These are phyloP conservation scores for Aplidium turbinatum DNA, from an alignment of 23 tunicate species.

Conservation along the genomic window DNA sequence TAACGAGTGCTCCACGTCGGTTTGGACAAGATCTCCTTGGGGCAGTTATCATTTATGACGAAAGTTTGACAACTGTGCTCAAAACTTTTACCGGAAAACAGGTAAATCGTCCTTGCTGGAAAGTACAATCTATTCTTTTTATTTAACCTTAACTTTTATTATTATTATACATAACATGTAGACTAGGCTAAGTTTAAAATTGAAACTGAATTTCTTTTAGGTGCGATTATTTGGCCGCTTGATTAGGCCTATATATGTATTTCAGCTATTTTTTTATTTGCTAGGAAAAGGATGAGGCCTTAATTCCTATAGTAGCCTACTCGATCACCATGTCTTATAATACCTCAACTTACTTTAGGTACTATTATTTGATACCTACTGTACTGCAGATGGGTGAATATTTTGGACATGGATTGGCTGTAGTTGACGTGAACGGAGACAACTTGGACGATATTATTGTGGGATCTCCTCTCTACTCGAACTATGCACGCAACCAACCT, in stretches of 20 bases:
- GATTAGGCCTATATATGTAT: too few species aligned
- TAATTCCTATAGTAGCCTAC: not conserved
- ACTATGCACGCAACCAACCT: conserved; percentile 24
- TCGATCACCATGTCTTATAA: not conserved
- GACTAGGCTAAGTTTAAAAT: too few species aligned
- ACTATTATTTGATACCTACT: not conserved
- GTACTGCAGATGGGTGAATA: conserved; percentile 75
- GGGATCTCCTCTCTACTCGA: conserved; percentile 76
- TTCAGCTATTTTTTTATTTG: too few species aligned
- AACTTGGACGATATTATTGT: conserved; percentile 74
- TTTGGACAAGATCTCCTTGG: conserved; percentile 72
- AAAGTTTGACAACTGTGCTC: conserved; percentile 20
- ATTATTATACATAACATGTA: too few species aligned
- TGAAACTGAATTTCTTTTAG: too few species aligned
- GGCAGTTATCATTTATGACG: conserved; percentile 62
- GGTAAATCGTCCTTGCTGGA: conserved; percentile 34
- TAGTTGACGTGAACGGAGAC: conserved; percentile 75
- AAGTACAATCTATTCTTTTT: too few species aligned
- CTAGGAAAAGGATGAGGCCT: too few species aligned
- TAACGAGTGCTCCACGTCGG: conserved; percentile 81
- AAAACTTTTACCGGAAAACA: conserved; percentile 76
- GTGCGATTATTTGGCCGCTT: too few species aligned
- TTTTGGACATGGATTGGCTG: conserved; percentile 77
- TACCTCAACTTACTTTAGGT: not conserved
- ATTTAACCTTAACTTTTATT: too few species aligned